Conservation (phyloP, 1,140 invertebrate genomes). For the Diorhabda carinulata region DNA sequence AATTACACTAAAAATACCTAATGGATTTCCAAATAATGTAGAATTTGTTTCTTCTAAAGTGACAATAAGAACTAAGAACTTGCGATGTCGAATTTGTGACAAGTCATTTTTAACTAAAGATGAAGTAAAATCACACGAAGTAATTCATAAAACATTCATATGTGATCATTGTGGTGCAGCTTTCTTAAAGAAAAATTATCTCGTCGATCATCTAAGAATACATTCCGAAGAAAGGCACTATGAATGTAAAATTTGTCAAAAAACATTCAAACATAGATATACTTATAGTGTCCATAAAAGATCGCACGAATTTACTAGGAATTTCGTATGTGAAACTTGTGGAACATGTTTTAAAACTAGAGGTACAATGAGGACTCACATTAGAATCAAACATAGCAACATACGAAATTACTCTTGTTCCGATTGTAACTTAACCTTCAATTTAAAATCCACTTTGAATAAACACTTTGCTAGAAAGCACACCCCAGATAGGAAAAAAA, state of each 20-base stretch:
- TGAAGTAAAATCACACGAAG: conserved; percentile 38
- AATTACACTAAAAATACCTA: conserved; percentile 13
- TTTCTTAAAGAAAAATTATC: conserved; percentile 38
- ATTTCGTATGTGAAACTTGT: conserved; percentile 36
- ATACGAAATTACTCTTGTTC: conserved; percentile 37
- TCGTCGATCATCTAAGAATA: conserved; percentile 8
- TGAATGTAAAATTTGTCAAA: conserved; percentile 15
- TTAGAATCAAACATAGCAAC: conserved; percentile 32
- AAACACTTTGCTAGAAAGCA: conserved; percentile 36
- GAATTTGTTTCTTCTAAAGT: conserved; percentile 8
- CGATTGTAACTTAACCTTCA: conserved; percentile 35
- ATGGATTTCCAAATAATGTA: conserved; percentile 4
- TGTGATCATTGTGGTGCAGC: conserved; percentile 53
- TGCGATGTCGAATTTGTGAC: conserved; percentile 5
- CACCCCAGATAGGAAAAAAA: conserved; percentile 28
- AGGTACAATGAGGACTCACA: conserved; percentile 37
- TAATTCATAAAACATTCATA: conserved; percentile 43
- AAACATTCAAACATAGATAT: conserved; percentile 22
- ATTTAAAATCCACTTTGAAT: conserved; percentile 35
- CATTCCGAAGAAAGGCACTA: conserved; percentile 14
- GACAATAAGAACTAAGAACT: conserved; percentile 7
- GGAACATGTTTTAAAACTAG: conserved; percentile 35
- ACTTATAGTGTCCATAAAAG: conserved; percentile 47
- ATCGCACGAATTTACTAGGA: conserved; percentile 45
- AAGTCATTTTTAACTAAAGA: not conserved